These are phyloP conservation scores for Plumapathes pennacea DNA, from an alignment of 92 coral and sea anemone genomes.

Conservation along the genomic window DNA sequence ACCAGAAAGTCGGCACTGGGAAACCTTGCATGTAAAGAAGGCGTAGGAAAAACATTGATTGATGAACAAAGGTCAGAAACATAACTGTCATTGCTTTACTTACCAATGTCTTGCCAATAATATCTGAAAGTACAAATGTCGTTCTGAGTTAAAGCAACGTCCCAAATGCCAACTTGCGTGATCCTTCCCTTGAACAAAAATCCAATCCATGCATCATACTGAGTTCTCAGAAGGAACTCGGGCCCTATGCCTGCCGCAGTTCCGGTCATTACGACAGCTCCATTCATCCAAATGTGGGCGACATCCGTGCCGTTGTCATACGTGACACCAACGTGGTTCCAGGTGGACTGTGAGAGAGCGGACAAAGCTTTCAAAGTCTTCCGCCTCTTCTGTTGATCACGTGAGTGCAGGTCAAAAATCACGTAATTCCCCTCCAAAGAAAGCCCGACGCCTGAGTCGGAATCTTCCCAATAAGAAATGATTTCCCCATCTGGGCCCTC, in stretches of 20 bases:
- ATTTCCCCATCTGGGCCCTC: conserved; percentile 14
- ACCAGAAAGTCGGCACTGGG: too few relatives aligned
- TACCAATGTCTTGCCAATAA: too few relatives aligned
- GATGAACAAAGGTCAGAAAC: too few relatives aligned
- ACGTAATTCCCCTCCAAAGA: conserved; percentile 8
- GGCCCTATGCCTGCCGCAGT: neutral
- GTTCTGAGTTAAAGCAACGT: neutral
- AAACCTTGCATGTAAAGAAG: too few relatives aligned
- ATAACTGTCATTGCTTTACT: too few relatives aligned
- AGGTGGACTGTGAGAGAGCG: neutral
- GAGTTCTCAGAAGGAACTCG: neutral
- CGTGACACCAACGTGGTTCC: conserved; percentile 17
- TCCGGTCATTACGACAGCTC: neutral
- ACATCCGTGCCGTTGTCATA: neutral
- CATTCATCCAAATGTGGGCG: conserved; percentile 2
- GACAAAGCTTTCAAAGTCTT: neutral
- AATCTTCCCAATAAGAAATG: conserved; percentile 23
- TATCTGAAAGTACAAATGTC: too few relatives aligned
- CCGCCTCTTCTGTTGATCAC: conserved; percentile 1
- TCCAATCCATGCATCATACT: conserved; percentile 26
- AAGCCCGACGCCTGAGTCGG: conserved; percentile 15
- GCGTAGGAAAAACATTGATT: too few relatives aligned
- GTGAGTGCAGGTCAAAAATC: conserved; percentile 18
- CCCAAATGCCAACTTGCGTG: conserved; percentile 18
- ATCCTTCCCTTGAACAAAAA: conserved; percentile 22